These are phyloP conservation scores for Pan paniscus DNA, from an alignment of 2,113 vertebrate species.

Conservation along the genomic window DNA sequence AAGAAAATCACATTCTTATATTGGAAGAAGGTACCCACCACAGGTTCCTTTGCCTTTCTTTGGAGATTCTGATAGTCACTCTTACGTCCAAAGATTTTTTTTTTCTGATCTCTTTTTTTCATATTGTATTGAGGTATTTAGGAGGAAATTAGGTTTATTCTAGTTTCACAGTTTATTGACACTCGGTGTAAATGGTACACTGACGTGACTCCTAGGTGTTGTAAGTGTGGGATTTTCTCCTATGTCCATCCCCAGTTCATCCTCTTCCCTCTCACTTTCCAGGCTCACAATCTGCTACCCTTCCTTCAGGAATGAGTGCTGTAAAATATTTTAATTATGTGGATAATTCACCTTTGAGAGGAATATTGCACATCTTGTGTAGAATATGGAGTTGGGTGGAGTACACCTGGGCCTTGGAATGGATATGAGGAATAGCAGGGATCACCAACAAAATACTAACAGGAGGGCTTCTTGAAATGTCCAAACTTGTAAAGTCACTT, in stretches of 20 bases:
- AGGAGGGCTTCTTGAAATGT: background rate
- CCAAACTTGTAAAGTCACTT: background rate
- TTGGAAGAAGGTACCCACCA: background rate
- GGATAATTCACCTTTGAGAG: background rate
- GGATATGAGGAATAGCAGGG: background rate
- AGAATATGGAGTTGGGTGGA: background rate
- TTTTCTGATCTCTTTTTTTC: background rate
- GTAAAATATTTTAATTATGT: background rate
- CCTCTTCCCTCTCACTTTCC: background rate
- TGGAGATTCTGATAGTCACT: background rate
- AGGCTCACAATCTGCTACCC: background rate
- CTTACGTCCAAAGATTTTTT: background rate
- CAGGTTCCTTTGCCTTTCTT: background rate
- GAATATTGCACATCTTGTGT: background rate
- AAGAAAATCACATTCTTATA: background rate
- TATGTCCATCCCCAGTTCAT: background rate
- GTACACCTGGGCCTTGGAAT: background rate
- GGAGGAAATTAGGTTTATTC: background rate
- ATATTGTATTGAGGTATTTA: background rate
- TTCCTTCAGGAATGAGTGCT: background rate
- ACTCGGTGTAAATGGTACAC: background rate
- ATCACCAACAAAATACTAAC: background rate
- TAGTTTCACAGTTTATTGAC: background rate
- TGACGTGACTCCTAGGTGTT: background rate
- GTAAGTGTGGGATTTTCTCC: background rate